Evolutionary conservation across 1,140 invertebrate species (phyloP), one percentile per base, ranked within the genome.

Genomic region (Vanessa atalanta): DNA sequence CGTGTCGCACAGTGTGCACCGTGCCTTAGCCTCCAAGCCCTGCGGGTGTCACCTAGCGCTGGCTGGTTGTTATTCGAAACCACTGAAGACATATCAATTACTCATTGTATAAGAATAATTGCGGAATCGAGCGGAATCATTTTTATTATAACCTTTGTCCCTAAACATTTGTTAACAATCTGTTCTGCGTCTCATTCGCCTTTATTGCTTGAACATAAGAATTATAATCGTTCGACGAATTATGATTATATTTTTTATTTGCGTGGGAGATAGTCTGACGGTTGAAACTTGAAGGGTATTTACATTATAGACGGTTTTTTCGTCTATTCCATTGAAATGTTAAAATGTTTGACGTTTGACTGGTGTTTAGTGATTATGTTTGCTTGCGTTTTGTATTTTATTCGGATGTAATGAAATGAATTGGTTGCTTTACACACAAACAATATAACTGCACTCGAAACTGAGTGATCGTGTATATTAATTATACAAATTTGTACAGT

Each of bases 21-120:
- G 12, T 14, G 3, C 73, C 47, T 70, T 20, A 23, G 2, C 43
- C 37, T 9, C 13, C 61, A 47, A 60, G 43, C 47, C 67, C 73
- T 57, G 67, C 64, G 73, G 67, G 63, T 72, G 48, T 57, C 73
- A 48, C 48, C 60, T 14, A 57, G 53, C 47, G 4, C 72, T 82
- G 84, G 85, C 57, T 65, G 76, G 43, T 70, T 61, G 80, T 81
- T 78, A 83, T 87, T 86, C 76, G 82, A 85, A 83, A 85, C 85
- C 84, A 78, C 74, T 81, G 68, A 82, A 81, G 74, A 83, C 80
- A 87, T 88, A 88, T 88, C 86, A 86, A 88, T 88, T 88, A 88
- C 87, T 76, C 50, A 82, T 87, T 88, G 87, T 88, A 80, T 65
- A 76, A 66, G 79, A 82, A 83, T 81, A 76, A 88, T 86, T 83